Base-by-base conservation (phyloP, 2,113 vertebrate species). In the Neoarius graeffei region DNA sequence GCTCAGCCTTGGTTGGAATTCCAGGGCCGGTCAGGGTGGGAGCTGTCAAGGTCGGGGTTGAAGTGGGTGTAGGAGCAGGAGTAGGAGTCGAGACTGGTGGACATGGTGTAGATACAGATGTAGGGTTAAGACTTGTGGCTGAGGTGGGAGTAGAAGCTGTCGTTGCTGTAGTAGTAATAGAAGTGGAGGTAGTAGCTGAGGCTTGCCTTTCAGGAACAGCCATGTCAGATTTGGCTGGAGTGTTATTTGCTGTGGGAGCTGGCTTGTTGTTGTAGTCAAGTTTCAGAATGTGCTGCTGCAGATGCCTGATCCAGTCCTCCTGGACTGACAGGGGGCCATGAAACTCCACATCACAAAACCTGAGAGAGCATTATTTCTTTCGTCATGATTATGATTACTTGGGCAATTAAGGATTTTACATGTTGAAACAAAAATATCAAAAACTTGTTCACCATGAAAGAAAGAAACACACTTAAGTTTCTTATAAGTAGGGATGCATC, bases 291-390 rank as follows among this genome's bases (percentile, higher is more conserved):
- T 99, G 98, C 92, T 97, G 96, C 91, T 99, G 98, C 54, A 99
- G 96, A 92, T 99, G 98, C 77, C 97, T 93, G 85, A 99, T 97
- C 98, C 98, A 99, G 89, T 99, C 96, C 93, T 99, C 97, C 94
- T 99, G 98, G 91, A 99, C 97, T 4, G 98, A 99, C 85, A 99
- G 95, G 0, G 97, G 98, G 0, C 98, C 98, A 20, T 98, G 97
- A 93, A 99, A 99, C 92, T 99, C 96, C 93, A 98, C 96, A 92
- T 99, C 98, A 76, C 98, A 99, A 94, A 99, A 99, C 95, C 98
- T 99, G 92, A 0, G n/a, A 10, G 9, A 8, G 23, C n/a, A 19
- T 54, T 56, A 56, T 79, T 80, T 56, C 25, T 17, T 80, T 57
- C 14, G 19, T 13, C 9, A 62, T 42, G 2, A 60, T 14, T 23